Conservation (phyloP, 2,113 vertebrate species). For the Strigops habroptila region DNA sequence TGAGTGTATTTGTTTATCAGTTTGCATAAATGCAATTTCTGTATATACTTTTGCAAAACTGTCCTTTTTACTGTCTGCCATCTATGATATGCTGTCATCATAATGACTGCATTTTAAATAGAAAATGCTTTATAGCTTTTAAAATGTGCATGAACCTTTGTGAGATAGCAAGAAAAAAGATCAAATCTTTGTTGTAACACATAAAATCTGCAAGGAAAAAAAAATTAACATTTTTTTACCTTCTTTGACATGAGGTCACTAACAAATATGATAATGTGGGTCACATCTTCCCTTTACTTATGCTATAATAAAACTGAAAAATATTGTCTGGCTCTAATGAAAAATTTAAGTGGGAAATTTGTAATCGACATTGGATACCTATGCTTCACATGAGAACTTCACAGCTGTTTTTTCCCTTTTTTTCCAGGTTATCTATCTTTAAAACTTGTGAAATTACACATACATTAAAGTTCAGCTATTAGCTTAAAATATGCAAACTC, state of each 20-base stretch:
- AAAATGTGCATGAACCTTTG: background rate
- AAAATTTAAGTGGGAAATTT: background rate
- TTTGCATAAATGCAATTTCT: background rate
- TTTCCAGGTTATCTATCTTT: background rate
- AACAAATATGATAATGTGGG: background rate
- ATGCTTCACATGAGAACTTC: background rate
- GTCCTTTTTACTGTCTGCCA: background rate
- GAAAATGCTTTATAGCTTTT: background rate
- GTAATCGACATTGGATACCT: background rate
- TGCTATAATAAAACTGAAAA: background rate
- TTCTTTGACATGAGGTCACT: background rate
- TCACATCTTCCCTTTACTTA: background rate
- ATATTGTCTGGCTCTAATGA: background rate
- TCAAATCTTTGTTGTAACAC: background rate
- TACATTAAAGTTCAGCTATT: background rate
- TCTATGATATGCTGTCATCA: background rate
- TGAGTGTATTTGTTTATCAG: background rate
- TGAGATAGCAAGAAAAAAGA: background rate
- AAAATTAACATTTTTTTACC: background rate
- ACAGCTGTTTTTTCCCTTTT: background rate
- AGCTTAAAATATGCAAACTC: background rate
- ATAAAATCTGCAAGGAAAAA: background rate
- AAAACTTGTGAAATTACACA: background rate
- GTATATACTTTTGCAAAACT: background rate
- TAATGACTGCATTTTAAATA: constrained; percentile 16